Evolutionary conservation across 2,113 vertebrate species (phyloP), one percentile per base, ranked within the genome.

Genomic region (Rana temporaria): DNA sequence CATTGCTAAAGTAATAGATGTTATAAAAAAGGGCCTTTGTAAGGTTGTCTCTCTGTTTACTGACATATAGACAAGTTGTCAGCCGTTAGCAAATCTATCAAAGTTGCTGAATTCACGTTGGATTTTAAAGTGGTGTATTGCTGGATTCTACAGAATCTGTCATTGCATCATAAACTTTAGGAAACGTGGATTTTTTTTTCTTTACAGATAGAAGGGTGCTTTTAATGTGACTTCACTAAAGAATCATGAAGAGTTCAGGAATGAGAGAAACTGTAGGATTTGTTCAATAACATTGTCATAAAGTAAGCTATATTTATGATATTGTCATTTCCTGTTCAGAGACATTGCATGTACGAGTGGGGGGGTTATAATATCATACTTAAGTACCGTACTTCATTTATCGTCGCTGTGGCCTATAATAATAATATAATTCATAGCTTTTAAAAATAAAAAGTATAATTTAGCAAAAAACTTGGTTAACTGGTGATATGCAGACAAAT

Each of bases 21-120:
- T 57, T 42, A 60, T 79, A 57, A 38, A 68, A 68, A 79, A 69
- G 55, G 65, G 19, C 48, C 60, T 32, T 79, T 59, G 15, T 69
- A 67, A 56, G 65, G 65, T 59, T 79, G 78, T 79, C 78, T 57
- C 66, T 79, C n/a, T 79, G 65, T 69, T 79, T 79, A 18, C 66
- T 70, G 53, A 79, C 66, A 60, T 34, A 22, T n/a, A 52, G 55
- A 69, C 65, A 70, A 34, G 78, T 69, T 79, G 78, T 79, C 78
- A 79, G 65, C 38, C 12, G 53, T 60, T 22, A 42, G 53, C 30
- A 60, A 18, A 62, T 32, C 66, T 9, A 62, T 42, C 38, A 20
- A 17, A 60, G 32, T 48, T 57, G 69, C 19, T 24, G 20, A 55
- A 72, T 72, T 26, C 70, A 72, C 22, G 24, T 26, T 72, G 42